Percentiles rank a stretch among this genome's conserved stretches.
Conservation (phyloP, 1,140 invertebrate species). For the Pseudomyrmex dendroicus region DNA sequence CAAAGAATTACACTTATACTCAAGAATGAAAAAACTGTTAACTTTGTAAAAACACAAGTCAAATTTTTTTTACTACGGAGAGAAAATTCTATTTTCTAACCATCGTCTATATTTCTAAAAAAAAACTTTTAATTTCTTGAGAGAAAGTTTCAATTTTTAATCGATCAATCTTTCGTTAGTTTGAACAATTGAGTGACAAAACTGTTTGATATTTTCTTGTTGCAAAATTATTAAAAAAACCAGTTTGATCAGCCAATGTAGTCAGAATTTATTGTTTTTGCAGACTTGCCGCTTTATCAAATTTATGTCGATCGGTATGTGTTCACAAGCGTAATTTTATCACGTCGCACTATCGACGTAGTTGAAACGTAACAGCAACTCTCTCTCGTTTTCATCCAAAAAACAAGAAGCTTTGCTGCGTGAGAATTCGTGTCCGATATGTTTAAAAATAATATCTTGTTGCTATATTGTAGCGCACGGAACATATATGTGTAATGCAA, state of each 20-base stretch:
- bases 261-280: constrained; percentile 64
- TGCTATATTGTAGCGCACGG: not conserved
- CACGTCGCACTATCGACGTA: constrained; percentile 12
- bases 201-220: not conserved
- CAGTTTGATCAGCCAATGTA: constrained; percentile 38
- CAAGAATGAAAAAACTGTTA: not conserved
- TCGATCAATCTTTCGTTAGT: too few relatives aligned
- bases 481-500: not conserved
- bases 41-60: not conserved
- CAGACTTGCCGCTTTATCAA: constrained; percentile 41
- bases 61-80: not conserved
- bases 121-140: not conserved
- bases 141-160: not conserved
- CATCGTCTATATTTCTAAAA: not conserved
- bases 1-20: too few relatives aligned
- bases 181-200: not conserved
- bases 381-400: not conserved
- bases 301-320: constrained; percentile 44
- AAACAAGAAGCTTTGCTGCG: constrained; percentile 1
- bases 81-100: constrained; percentile 2
- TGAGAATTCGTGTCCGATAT: constrained; percentile 2
- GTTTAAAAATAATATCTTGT: constrained; percentile 19
- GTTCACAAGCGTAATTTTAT: constrained; percentile 28
- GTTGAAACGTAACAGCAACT: constrained; percentile 41
- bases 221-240: constrained; percentile 16